phyloP scores from a whole-genome alignment of 2,113 vertebrate species.

The Sinocyclocheilus grahami region DNA sequence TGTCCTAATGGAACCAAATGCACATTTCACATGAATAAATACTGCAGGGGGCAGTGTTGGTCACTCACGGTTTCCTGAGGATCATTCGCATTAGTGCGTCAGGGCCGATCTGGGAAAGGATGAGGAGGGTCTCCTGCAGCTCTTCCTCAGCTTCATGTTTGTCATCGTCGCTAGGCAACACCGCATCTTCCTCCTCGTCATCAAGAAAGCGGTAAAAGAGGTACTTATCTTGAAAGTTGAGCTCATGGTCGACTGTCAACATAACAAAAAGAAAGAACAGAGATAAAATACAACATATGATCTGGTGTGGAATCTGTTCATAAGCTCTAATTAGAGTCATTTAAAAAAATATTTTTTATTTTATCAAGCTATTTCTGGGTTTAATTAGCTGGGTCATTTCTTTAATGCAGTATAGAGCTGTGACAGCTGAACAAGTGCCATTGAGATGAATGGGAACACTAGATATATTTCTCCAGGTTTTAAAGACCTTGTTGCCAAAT shows the following conservation, averaged over 20 bases:
- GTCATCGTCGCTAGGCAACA: conserved; percentile 91
- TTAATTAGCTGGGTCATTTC: neutral
- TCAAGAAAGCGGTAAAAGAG: conserved; percentile 98
- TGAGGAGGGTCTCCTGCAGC: conserved; percentile 90
- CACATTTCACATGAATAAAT: neutral
- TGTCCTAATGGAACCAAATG: neutral
- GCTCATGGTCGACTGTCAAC: conserved; percentile 89
- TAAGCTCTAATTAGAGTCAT: neutral
- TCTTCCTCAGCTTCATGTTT: conserved; percentile 96
- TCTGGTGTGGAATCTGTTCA: neutral
- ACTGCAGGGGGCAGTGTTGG: neutral
- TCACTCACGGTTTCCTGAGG: conserved; percentile 91
- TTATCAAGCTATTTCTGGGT: neutral
- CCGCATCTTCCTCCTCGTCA: conserved; percentile 89
- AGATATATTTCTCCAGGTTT: too few species aligned
- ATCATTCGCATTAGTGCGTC: conserved; percentile 98
- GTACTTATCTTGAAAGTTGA: conserved; percentile 97
- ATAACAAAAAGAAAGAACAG: neutral
- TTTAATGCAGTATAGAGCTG: neutral
- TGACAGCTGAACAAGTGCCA: neutral
- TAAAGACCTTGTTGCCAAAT: too few species aligned
- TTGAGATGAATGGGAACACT: too few species aligned
- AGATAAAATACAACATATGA: neutral
- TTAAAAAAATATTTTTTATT: neutral
- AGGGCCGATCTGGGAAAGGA: conserved; percentile 92